These are phyloP conservation scores for Drosophila bocki DNA, from an alignment of 1,140 invertebrate genomes.

Conservation along the genomic window DNA sequence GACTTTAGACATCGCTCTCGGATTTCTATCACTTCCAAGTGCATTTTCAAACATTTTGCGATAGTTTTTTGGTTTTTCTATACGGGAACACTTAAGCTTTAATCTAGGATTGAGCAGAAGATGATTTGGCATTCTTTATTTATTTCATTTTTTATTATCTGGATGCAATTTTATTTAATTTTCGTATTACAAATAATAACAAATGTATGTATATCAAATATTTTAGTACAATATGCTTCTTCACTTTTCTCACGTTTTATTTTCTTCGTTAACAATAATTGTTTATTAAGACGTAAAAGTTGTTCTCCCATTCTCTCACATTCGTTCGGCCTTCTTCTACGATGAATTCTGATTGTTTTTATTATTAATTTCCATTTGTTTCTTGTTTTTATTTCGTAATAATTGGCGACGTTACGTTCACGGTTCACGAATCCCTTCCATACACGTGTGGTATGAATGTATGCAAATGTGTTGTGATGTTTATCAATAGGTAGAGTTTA, in stretches of 20 bases:
- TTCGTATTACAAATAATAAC: constrained; percentile 83
- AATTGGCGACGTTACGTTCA: constrained; percentile 82
- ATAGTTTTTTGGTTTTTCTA: no score
- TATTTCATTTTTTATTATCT: constrained; percentile 78
- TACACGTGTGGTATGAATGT: constrained; percentile 48
- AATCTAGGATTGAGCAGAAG: constrained; percentile 37
- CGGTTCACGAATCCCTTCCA: constrained; percentile 61
- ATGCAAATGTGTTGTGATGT: constrained; percentile 66
- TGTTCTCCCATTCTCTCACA: constrained; percentile 51
- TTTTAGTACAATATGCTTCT: constrained; percentile 81
- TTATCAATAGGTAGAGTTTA: constrained; percentile 52
- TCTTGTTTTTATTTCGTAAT: constrained; percentile 59
- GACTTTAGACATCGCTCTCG: no score
- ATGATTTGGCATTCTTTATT: constrained; percentile 64
- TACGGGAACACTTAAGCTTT: constrained; percentile 2
- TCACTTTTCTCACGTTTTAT: constrained; percentile 57
- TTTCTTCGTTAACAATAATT: constrained; percentile 80
- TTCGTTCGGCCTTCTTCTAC: constrained; percentile 41
- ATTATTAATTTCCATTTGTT: constrained; percentile 52
- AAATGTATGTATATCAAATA: constrained; percentile 83
- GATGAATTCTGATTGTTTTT: constrained; percentile 47
- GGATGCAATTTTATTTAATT: constrained; percentile 83
- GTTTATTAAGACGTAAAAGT: constrained; percentile 79
- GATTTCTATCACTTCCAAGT: no score
- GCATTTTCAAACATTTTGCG: no score